Evolutionary conservation across 2,113 vertebrate genomes (phyloP).

Genomic region (Hippolais icterina): DNA sequence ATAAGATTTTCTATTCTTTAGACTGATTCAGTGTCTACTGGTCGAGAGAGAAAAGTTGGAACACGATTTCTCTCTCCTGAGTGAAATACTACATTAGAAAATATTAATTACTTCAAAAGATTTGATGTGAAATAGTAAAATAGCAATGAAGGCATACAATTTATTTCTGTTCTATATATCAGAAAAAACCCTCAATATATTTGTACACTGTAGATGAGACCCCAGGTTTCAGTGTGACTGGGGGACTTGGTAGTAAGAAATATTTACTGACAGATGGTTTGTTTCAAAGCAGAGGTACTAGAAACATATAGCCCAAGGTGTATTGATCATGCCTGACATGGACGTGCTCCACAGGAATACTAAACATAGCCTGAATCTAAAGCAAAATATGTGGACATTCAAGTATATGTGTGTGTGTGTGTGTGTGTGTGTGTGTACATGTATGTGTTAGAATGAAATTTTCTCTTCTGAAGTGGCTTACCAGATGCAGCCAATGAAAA

Average conservation of each 20-base stretch:
- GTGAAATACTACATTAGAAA: background rate
- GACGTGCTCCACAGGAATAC: background rate
- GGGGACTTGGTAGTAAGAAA: background rate
- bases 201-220: background rate
- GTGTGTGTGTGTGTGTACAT: background rate
- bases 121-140: background rate
- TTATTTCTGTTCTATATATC: background rate
- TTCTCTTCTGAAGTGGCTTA: background rate
- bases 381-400: background rate
- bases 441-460: background rate
- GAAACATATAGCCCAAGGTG: background rate
- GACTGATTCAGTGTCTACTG: background rate
- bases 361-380: background rate
- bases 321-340: background rate
- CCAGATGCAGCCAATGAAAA: background rate
- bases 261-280: background rate
- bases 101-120: background rate
- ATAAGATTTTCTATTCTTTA: background rate
- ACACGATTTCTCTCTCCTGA: background rate
- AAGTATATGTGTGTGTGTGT: background rate
- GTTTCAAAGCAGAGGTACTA: background rate
- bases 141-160: background rate
- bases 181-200: background rate
- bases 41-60: background rate
- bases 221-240: background rate